phyloP scores from a whole-genome alignment of 2,113 vertebrate genomes.

The Struthio camelus region DNA sequence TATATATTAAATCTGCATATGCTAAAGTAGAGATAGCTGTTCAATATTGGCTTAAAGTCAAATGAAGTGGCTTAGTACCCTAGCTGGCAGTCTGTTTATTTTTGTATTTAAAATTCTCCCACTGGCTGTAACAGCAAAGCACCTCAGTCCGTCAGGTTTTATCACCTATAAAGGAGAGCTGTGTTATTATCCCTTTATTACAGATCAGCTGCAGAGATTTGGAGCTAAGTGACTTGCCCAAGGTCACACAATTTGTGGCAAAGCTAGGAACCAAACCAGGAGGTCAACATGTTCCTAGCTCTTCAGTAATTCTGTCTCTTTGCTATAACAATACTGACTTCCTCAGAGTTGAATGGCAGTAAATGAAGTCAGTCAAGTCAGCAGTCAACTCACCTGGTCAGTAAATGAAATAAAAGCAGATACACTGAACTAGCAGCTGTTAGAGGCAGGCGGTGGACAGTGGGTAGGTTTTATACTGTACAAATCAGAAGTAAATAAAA shows the following conservation, averaged over 20 bases:
- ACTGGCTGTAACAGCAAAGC: background rate
- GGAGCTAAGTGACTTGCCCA: background rate
- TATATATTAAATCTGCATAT: background rate
- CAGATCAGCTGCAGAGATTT: conserved; percentile 1
- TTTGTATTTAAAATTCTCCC: conserved; percentile 6
- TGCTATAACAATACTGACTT: background rate
- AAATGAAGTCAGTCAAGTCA: background rate
- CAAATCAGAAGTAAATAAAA: background rate
- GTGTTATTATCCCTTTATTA: conserved; percentile 17
- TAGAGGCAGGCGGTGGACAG: background rate
- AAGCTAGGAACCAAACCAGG: background rate
- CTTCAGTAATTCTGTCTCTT: background rate
- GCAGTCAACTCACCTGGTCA: background rate
- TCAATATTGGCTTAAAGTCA: background rate
- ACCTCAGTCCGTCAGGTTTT: background rate
- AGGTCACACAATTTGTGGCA: background rate
- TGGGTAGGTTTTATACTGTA: background rate
- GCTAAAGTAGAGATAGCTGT: background rate
- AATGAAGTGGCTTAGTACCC: background rate
- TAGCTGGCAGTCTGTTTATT: background rate
- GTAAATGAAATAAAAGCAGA: background rate
- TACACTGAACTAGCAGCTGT: background rate
- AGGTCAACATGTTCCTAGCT: background rate
- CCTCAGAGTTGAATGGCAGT: background rate
- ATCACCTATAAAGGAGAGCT: background rate